A percentile compares a stretch with the other conserved stretches of the same genome.
Evolutionary conservation across 2,797 vertebrate species (phyloP).

Genomic region (Crypturellus tataupa): DNA sequence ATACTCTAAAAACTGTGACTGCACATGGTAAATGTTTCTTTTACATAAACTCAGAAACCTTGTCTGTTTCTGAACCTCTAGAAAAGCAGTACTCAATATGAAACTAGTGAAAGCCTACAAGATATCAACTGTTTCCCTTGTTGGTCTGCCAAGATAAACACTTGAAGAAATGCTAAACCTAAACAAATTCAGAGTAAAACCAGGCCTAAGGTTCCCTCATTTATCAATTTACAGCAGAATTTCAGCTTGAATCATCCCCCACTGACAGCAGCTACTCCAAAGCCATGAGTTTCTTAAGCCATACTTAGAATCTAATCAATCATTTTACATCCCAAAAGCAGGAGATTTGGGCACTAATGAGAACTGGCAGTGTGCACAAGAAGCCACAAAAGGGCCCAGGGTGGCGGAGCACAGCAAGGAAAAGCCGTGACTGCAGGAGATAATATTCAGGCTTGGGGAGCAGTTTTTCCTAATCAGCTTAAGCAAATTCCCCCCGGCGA

Average conservation of each 20-base stretch:
- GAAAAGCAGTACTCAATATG: constrained; percentile 17
- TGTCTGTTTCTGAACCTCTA: not conserved
- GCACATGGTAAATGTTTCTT: not conserved
- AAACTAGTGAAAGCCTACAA: constrained; percentile 58
- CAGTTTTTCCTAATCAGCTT: not conserved
- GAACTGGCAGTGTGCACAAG: not conserved
- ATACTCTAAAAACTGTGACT: not conserved
- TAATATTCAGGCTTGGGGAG: not conserved
- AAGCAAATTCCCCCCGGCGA: not conserved
- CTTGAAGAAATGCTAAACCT: not conserved
- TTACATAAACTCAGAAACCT: not conserved
- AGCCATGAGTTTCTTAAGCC: not conserved
- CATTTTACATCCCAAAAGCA: not conserved
- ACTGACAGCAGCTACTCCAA: not conserved
- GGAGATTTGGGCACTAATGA: not conserved
- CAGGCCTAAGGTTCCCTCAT: not conserved
- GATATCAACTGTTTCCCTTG: not conserved
- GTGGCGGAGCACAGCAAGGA: not conserved
- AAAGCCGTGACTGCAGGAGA: not conserved
- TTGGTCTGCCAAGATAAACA: not conserved
- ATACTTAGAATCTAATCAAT: not conserved
- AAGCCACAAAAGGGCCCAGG: not conserved
- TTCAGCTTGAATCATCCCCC: not conserved
- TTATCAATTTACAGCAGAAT: not conserved
- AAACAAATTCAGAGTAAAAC: not conserved